phyloP scores from a whole-genome alignment of 2,113 vertebrate species.

The Xiphorhynchus elegans region DNA sequence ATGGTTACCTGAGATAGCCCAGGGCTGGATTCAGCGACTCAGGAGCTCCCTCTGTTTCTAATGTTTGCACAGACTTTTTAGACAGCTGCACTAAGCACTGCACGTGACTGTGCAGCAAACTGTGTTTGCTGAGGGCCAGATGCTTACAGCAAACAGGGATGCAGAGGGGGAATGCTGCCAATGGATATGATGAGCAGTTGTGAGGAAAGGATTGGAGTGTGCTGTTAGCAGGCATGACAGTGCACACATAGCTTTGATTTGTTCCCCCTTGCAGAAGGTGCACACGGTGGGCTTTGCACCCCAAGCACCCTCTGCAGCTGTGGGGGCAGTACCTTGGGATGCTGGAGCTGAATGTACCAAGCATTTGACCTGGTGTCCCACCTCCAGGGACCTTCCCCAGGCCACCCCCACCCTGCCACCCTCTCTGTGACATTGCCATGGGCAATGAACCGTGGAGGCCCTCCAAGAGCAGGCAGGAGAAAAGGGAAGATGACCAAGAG shows the following conservation, averaged over 20 bases:
- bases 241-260: fast-evolving
- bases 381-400: neutral
- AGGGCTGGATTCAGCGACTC: neutral
- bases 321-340: neutral
- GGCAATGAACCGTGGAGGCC: fast-evolving
- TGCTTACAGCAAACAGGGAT: neutral
- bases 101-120: neutral
- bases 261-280: neutral
- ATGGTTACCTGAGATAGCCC: constrained; percentile 22
- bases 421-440: fast-evolving
- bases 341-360: neutral
- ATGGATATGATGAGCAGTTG: neutral
- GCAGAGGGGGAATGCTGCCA: neutral
- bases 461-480: neutral
- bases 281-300: neutral
- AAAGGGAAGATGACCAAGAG: neutral
- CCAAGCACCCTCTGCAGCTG: neutral
- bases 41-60: constrained; percentile 27
- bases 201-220: neutral
- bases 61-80: neutral
- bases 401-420: neutral
- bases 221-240: neutral
- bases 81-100: neutral
- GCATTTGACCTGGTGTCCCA: neutral
- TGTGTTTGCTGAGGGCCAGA: neutral